Conservation (phyloP, 2,888 invertebrate genomes). For the Flabesymbios commensalis region DNA sequence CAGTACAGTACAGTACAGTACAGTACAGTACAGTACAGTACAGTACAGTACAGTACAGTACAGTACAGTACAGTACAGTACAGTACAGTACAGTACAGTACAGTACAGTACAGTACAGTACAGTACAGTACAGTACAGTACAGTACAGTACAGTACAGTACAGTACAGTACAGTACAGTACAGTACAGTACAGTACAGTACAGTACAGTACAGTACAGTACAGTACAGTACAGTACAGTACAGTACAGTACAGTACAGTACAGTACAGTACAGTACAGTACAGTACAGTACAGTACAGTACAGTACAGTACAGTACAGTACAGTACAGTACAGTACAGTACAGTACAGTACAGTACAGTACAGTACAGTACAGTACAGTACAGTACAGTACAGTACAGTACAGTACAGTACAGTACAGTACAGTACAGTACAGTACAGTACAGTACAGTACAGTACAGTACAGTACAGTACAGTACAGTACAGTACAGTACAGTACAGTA, state of each 20-base stretch:
- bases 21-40: neutral
- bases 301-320: neutral
- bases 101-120: neutral
- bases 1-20: neutral
- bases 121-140: neutral
- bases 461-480: neutral
- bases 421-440: neutral
- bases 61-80: neutral
- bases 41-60: neutral
- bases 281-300: neutral
- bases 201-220: neutral
- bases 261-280: neutral
- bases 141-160: neutral
- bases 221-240: neutral
- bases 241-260: neutral
- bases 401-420: neutral
- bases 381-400: neutral
- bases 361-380: neutral
- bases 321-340: neutral
- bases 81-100: neutral
- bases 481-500: neutral
- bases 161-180: neutral
- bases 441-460: slow-evolving; percentile 1
- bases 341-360: neutral
- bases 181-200: neutral